Evolutionary conservation across 2,113 vertebrate species (phyloP).

Genomic region (Nasalis larvatus): DNA sequence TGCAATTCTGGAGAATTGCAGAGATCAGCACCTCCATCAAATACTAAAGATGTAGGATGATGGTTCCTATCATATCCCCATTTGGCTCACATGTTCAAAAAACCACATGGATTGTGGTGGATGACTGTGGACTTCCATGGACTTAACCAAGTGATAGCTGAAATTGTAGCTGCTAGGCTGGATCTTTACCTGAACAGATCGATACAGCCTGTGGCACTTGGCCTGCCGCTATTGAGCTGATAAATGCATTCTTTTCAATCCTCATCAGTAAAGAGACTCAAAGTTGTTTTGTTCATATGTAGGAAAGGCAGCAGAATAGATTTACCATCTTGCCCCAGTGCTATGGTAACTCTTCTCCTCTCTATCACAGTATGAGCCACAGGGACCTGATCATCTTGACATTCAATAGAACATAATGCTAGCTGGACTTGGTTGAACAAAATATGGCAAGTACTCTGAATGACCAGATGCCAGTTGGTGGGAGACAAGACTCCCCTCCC

Average conservation of each 20-base stretch:
- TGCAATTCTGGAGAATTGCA: not conserved
- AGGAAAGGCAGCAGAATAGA: not conserved
- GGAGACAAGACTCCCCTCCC: not conserved
- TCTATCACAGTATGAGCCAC: no score
- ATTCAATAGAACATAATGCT: not conserved
- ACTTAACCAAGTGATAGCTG: not conserved
- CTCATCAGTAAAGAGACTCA: not conserved
- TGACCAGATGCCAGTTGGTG: not conserved
- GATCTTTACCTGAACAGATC: not conserved
- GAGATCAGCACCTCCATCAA: not conserved
- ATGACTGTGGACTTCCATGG: not conserved
- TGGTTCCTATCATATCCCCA: not conserved
- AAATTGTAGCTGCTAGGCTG: no score
- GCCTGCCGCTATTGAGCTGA: not conserved
- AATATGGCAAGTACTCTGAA: not conserved
- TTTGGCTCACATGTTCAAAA: not conserved
- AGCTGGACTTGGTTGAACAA: not conserved
- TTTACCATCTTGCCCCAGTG: not conserved
- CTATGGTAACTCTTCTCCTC: not conserved
- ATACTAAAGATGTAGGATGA: not conserved
- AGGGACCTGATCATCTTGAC: not conserved
- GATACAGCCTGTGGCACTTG: not conserved
- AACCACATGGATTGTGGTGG: not conserved
- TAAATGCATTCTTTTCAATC: not conserved
- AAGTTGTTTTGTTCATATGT: not conserved